Conservation (phyloP, 2,888 invertebrate genomes). For the Callyntrura sp. region DNA sequence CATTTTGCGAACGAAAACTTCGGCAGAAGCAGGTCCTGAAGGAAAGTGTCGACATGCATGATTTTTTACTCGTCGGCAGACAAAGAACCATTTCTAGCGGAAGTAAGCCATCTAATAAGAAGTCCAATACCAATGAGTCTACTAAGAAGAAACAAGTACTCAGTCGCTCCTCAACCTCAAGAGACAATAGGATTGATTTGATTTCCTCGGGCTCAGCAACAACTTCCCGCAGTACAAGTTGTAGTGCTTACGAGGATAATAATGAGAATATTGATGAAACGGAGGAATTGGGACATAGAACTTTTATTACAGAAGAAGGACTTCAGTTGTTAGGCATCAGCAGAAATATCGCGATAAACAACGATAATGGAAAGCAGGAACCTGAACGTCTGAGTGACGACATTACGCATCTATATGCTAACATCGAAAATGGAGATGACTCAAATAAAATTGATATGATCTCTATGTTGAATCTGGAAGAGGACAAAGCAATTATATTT, state of each 20-base stretch:
- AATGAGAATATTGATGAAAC: neutral
- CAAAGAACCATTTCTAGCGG: neutral
- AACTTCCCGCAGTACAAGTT: neutral
- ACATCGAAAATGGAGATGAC: constrained; percentile 68
- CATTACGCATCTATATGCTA: constrained; percentile 73
- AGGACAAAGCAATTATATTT: constrained; percentile 79
- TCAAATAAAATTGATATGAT: constrained; percentile 69
- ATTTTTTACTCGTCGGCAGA: neutral
- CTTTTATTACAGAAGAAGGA: constrained; percentile 19
- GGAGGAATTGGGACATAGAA: neutral
- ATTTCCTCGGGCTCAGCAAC: too few species aligned
- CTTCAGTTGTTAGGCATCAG: constrained; percentile 12
- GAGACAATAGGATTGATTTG: too few species aligned
- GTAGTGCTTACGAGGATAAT: neutral
- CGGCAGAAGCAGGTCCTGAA: constrained; percentile 25
- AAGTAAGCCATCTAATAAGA: neutral
- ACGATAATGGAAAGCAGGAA: too few species aligned
- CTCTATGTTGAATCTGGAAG: constrained; percentile 75
- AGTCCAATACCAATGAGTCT: too few species aligned
- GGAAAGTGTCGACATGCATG: constrained; percentile 30
- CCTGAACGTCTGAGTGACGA: neutral
- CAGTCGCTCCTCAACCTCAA: too few species aligned
- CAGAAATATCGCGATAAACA: neutral
- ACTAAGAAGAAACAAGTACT: too few species aligned
- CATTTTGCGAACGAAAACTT: constrained; percentile 44